Percentiles rank a stretch among this genome's conserved stretches.
Conservation (phyloP, 1,140 invertebrate genomes). For the Archegozetes longisetosus region DNA sequence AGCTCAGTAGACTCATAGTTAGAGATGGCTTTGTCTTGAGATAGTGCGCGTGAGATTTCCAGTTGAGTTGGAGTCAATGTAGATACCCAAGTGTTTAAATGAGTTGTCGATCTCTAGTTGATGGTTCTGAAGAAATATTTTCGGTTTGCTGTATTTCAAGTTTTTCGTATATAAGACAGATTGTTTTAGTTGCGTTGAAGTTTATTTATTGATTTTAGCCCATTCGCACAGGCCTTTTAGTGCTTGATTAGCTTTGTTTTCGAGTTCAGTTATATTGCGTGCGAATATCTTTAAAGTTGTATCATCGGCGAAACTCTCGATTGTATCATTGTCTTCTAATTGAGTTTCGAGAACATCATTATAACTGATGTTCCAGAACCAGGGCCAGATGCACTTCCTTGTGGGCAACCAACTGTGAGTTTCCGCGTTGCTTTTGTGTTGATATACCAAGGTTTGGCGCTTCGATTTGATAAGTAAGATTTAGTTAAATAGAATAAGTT, state of each 20-base stretch:
- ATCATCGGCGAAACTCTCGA: not conserved
- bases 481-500: not conserved
- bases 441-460: not conserved
- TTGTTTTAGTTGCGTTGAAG: not conserved
- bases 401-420: slow-evolving; percentile 2
- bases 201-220: not conserved
- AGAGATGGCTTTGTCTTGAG: not conserved
- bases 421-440: not conserved
- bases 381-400: slow-evolving; percentile 7
- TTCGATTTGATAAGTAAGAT: not conserved
- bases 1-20: not conserved
- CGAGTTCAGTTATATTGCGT: not conserved
- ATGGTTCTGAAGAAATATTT: not conserved
- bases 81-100: not conserved
- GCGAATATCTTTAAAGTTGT: no score
- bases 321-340: not conserved
- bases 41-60: not conserved
- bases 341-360: slow-evolving; percentile 5
- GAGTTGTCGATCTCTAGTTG: not conserved
- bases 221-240: not conserved
- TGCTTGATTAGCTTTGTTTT: not conserved
- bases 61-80: not conserved
- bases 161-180: not conserved
- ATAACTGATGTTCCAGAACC: slow-evolving; percentile 15
- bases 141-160: no score